Percentiles rank a stretch among this genome's conserved stretches.
These are phyloP conservation scores for Cheilosia grossa DNA, from an alignment of 2,888 invertebrate genomes.

Conservation along the genomic window DNA sequence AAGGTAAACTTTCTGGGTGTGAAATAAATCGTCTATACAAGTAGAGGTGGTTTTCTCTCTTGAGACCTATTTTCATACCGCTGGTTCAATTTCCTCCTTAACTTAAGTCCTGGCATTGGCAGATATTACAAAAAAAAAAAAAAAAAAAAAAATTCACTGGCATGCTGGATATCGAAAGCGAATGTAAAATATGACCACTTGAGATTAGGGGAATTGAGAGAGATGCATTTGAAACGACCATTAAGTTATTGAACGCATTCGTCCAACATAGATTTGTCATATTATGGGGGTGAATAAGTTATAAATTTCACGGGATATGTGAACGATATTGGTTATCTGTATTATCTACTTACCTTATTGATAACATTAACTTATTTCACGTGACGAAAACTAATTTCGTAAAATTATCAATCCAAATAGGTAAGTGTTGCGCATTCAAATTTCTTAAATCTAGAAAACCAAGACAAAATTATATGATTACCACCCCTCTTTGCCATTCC, in stretches of 20 bases:
- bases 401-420: too few species aligned
- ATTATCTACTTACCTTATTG: too few species aligned
- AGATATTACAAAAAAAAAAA: conserved; percentile 10
- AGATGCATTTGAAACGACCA: conserved; percentile 18
- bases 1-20: conserved; percentile 9
- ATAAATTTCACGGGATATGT: not conserved
- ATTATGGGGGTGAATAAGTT: not conserved
- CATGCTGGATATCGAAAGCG: conserved; percentile 8
- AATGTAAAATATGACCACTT: conserved; percentile 41
- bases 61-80: conserved; percentile 32
- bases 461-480: too few species aligned
- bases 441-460: too few species aligned
- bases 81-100: not conserved
- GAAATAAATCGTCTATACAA: conserved; percentile 32
- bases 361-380: too few species aligned
- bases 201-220: conserved; percentile 34
- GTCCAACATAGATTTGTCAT: not conserved
- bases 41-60: conserved; percentile 23
- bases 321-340: not conserved
- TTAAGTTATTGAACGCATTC: conserved; percentile 31
- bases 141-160: conserved; percentile 14
- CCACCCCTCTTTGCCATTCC: too few species aligned
- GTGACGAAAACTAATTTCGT: too few species aligned
- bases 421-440: too few species aligned
- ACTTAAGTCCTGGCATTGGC: conserved; percentile 29